Evolutionary conservation across 2,797 vertebrate genomes (phyloP), one percentile per base, ranked within the genome.

Genomic region (Acanthornis magna): DNA sequence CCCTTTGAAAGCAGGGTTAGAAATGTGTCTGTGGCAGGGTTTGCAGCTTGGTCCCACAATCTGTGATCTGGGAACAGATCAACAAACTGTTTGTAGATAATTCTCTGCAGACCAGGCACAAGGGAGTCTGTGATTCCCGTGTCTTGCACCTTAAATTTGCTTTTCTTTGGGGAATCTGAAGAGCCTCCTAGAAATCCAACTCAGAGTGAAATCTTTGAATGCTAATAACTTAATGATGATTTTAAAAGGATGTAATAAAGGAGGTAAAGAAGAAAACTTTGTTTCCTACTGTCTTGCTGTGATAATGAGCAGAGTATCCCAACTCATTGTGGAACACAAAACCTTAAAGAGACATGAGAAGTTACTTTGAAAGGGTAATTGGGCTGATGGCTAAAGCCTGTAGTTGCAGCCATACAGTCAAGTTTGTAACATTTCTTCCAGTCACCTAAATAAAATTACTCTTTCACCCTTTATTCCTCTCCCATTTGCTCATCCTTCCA

Each of bases 321-420:
- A 75, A 16, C 12, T 91, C 7, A 0, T 9, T 9, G 9, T 48
- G n/a, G 25, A 58, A 12, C 1, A 1, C 0, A 0, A 5, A 55
- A 13, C 5, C n/a, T 87, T 53, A 34, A 67, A 61, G 20, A 71
- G 9, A 61, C 77, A 72, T 42, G 4, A 36, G 34, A 62, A 85
- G 25, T 9, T 19, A 5, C 3, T 34, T 77, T 79, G 62, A 22
- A 34, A 50, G 29, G 18, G 0, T 66, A 4, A 13, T 22, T 7
- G 6, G 29, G 21, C 3, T 25, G 50, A 34, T 48, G 43, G 19
- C 22, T 55, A 58, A 55, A 43, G 13, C 20, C 5, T 55, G 15
- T 21, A 21, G 4, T 17, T 88, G 58, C 29, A 85, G 50, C 38
- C 14, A 0, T n/a, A 2, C 16, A 8, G 5, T 42, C n/a, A n/a